Evolutionary conservation across 2,113 vertebrate genomes (phyloP), one percentile per base, ranked within the genome.

Genomic region (Limanda limanda): DNA sequence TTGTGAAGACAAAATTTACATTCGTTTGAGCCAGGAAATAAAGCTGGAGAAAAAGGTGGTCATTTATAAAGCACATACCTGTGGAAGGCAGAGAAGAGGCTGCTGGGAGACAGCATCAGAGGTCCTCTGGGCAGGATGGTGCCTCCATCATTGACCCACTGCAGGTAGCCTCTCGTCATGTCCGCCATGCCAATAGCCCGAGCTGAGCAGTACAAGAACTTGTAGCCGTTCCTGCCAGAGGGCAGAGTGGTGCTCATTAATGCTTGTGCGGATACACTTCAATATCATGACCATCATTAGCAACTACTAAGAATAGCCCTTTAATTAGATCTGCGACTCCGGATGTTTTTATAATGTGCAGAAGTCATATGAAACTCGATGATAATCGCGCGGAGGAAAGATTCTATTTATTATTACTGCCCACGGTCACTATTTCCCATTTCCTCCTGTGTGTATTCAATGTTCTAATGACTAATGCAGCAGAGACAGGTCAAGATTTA

Each of bases 141-240:
- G 83, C 97, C 98, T 65, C 96, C 95, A 71, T 99, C 98, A 18
- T 98, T 99, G 79, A 99, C 98, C 97, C 98, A 99, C 87, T 98
- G 97, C 68, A 99, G 94, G 91, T 99, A 99, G 0, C 97, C 97
- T 51, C 98, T 94, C 2, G 98, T 99, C 96, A 99, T 99, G 89
- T 97, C 95, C 0, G 98, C 97, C 98, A 99, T 99, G 76, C 98
- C 98, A 3, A 99, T 99, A 64, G 97, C 98, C 25, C 98, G 96
- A 1, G 98, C 97, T 0, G 98, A 99, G 82, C 98, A 99, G 90
- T 99, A 99, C 47, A 99, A 92, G 90, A 99, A 99, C 91, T 99
- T 99, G 91, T 99, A 99, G 83, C 98, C 98, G 11, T 99, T 99
- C 89, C 98, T 99, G 87, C 24, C 5, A 31, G 78, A 3, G 24